These are phyloP conservation scores for Schizopygopsis malacanthus DNA, from an alignment of 2,797 vertebrate genomes.

Conservation along the genomic window DNA sequence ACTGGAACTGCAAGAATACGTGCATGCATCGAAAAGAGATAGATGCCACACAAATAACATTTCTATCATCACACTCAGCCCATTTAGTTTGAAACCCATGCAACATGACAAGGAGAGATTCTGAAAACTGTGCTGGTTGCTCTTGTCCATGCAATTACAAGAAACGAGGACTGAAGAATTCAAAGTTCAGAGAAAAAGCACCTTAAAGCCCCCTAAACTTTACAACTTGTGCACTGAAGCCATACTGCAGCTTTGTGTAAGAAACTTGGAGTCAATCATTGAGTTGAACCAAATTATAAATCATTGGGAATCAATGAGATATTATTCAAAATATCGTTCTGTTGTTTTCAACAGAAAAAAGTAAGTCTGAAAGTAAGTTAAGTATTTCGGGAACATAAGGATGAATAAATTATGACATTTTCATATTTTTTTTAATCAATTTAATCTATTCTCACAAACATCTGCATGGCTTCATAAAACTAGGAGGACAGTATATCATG, in stretches of 20 bases:
- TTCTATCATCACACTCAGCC: not conserved
- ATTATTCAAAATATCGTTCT: not conserved
- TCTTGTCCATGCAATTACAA: not conserved
- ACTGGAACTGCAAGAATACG: conserved; percentile 36
- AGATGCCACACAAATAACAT: no score
- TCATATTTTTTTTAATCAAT: no score
- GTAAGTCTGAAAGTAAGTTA: no score
- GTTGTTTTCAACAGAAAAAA: not conserved
- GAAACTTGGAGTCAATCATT: not conserved
- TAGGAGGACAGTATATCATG: not conserved
- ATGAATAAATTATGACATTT: not conserved
- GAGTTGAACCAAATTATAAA: not conserved
- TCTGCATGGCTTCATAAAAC: not conserved
- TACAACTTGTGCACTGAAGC: not conserved
- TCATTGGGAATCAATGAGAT: not conserved
- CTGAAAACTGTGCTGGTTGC: not conserved
- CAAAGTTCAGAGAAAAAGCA: not conserved
- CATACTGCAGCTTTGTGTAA: not conserved
- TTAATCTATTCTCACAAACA: not conserved
- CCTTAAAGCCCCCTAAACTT: not conserved
- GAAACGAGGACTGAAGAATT: not conserved
- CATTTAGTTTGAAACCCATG: not conserved
- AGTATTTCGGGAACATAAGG: not conserved
- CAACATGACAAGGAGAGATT: not conserved
- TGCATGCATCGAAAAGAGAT: not conserved